A percentile compares a stretch with the other conserved stretches of the same genome.
Evolutionary conservation across 2,797 vertebrate genomes (phyloP).

Genomic region (Sparus aurata): DNA sequence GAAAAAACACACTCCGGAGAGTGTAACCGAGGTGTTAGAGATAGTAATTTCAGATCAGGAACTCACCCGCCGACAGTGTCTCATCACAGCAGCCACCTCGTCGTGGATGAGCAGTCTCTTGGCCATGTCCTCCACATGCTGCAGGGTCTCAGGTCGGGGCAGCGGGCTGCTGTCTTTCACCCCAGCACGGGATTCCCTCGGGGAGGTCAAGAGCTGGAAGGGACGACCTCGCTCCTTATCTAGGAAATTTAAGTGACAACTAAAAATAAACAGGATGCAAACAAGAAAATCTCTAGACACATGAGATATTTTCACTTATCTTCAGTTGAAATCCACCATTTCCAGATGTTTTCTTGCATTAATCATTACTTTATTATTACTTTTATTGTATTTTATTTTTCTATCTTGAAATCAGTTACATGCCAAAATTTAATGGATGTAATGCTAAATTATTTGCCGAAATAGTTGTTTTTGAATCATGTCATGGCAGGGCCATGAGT

Average conservation of each 20-base stretch:
- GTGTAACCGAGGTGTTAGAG: neutral
- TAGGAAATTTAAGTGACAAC: slow-evolving; percentile 38
- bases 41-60: slow-evolving; percentile 21
- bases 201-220: slow-evolving; percentile 81
- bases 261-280: neutral
- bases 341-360: neutral
- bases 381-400: neutral
- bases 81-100: slow-evolving; percentile 92
- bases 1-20: slow-evolving; percentile 17
- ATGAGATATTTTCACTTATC: neutral
- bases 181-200: slow-evolving; percentile 80
- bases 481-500: too few species aligned
- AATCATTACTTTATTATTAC: neutral
- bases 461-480: neutral
- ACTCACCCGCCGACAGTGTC: slow-evolving; percentile 93
- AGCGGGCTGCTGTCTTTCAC: slow-evolving; percentile 74
- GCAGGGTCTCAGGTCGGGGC: slow-evolving; percentile 83
- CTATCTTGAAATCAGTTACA: too few species aligned
- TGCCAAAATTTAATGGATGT: neutral
- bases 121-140: slow-evolving; percentile 91
- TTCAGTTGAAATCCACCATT: neutral
- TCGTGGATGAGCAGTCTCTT: slow-evolving; percentile 90
- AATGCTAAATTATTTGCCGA: neutral
- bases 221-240: slow-evolving; percentile 79
- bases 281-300: neutral